Conservation (phyloP, 2,113 vertebrate species). For the Paraplagusia blochii region DNA sequence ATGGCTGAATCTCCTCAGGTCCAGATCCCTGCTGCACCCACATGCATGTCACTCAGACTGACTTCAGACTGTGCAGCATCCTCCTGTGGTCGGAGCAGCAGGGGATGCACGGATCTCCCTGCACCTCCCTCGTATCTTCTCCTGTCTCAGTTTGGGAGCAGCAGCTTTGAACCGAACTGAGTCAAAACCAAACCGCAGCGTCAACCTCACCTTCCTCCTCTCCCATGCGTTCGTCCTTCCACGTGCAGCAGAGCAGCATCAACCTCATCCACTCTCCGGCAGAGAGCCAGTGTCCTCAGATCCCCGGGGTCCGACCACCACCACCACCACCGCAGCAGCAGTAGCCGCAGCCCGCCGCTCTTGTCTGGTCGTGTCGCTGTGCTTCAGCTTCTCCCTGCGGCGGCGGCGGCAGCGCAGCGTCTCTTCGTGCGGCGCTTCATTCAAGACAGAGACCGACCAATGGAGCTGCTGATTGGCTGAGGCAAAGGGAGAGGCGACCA, state of each 20-base stretch:
- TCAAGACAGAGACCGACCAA: constrained; percentile 60
- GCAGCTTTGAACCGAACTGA: not conserved
- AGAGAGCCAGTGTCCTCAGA: constrained; percentile 56
- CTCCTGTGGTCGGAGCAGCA: not conserved
- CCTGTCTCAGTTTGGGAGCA: constrained; percentile 2
- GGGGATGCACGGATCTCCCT: constrained; percentile 5
- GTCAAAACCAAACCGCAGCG: not conserved
- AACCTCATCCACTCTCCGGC: constrained; percentile 85
- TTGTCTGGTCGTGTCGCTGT: constrained; percentile 18
- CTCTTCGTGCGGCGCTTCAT: constrained; percentile 51
- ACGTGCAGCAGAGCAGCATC: constrained; percentile 94
- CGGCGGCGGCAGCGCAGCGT: constrained; percentile 26
- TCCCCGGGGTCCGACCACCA: constrained; percentile 32
- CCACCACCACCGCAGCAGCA: constrained; percentile 23
- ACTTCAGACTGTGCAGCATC: too few relatives aligned
- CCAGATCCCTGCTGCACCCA: too few relatives aligned
- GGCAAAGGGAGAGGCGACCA: constrained; percentile 42
- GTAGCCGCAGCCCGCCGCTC: constrained; percentile 10
- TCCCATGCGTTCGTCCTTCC: constrained; percentile 96
- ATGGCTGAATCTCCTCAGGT: constrained; percentile 13
- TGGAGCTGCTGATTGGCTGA: constrained; percentile 23
- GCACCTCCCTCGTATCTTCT: constrained; percentile 13
- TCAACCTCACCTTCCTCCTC: constrained; percentile 86
- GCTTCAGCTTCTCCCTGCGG: constrained; percentile 42
- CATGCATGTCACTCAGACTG: too few relatives aligned